Conservation (phyloP, 2,888 invertebrate genomes). For the Platycheirus albimanus region DNA sequence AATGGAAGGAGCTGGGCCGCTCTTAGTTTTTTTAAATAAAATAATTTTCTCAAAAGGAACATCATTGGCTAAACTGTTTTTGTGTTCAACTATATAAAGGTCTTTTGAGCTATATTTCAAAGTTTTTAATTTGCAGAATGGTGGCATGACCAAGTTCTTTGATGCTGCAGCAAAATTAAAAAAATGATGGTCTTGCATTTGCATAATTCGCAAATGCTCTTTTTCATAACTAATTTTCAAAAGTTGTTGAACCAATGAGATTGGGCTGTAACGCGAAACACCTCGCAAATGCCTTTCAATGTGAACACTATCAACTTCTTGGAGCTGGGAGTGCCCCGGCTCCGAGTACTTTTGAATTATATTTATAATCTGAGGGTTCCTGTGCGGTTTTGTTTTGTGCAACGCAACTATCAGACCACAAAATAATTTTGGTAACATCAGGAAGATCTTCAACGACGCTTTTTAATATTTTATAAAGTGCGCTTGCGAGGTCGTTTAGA, state of each 20-base stretch:
- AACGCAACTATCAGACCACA: slow-evolving; percentile 37
- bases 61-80: background rate
- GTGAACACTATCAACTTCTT: slow-evolving; percentile 40
- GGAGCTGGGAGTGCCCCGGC: slow-evolving; percentile 33
- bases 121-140: background rate
- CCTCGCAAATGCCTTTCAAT: slow-evolving; percentile 42
- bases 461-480: slow-evolving; percentile 37
- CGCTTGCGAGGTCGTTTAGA: slow-evolving; percentile 32
- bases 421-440: slow-evolving; percentile 30
- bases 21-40: slow-evolving; percentile 4
- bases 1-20: slow-evolving; percentile 8
- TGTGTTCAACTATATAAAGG: background rate
- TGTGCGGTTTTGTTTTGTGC: slow-evolving; percentile 36
- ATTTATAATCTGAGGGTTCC: slow-evolving; percentile 31
- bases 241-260: slow-evolving; percentile 33
- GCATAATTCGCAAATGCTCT: slow-evolving; percentile 36
- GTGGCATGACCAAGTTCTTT: background rate
- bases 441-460: slow-evolving; percentile 36
- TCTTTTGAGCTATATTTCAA: background rate
- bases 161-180: slow-evolving; percentile 28
- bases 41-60: slow-evolving; percentile 3
- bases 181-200: slow-evolving; percentile 34
- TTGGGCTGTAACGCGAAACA: slow-evolving; percentile 27
- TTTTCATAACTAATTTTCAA: slow-evolving; percentile 29
- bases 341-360: slow-evolving; percentile 42